Base-by-base conservation (phyloP, 2,797 vertebrate genomes). In the Gallinago solitaria region DNA sequence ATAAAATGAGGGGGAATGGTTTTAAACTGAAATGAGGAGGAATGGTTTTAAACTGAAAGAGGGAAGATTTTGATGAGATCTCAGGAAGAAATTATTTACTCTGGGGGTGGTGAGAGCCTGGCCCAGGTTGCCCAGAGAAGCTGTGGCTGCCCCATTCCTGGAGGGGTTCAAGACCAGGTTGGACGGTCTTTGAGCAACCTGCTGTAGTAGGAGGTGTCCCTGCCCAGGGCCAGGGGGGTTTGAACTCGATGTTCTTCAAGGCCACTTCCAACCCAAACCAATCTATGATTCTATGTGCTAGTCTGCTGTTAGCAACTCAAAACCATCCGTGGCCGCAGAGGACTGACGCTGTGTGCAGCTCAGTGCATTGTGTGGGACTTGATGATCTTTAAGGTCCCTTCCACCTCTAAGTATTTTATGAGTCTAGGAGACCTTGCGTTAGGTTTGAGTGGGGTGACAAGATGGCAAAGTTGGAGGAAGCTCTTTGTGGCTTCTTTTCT, bases 341-440 rank as follows among this genome's bases (percentile, higher is more conserved):
- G 45, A 47, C 21, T 47, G 21, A 47, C 21, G 21, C 45, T 47
- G 45, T 47, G 45, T 23, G 21, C 45, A 47, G 20, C 45, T 47
- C 45, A 47, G 20, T 47, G 45, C 45, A 47, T 21, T 47, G 45
- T 47, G 20, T 48, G 47, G 47, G 47, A 48, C 47, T 48, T 6
- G 23, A 23, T 48, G 47, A 5, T 6, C 54, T 56, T 56, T 14
- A n/a, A 56, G 54, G 12, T 20, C 12, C 32, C 20, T 56, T n/a
- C 54, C 20, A n/a, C 8, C 54, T 28, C 20, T 13, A 56, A n/a
- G 19, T 19, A 56, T 56, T 56, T 20, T 27, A 11, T 25, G 54
- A 56, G 13, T n/a, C 32, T n/a, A 21, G 14, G 33, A 60, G 64
- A 16, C 30, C 1, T 0, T 48, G 27, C 16, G 18, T 54, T 48